Evolutionary conservation across 2,888 invertebrate genomes (phyloP), one percentile per base, ranked within the genome.

Genomic region (Cheilosia pagana): DNA sequence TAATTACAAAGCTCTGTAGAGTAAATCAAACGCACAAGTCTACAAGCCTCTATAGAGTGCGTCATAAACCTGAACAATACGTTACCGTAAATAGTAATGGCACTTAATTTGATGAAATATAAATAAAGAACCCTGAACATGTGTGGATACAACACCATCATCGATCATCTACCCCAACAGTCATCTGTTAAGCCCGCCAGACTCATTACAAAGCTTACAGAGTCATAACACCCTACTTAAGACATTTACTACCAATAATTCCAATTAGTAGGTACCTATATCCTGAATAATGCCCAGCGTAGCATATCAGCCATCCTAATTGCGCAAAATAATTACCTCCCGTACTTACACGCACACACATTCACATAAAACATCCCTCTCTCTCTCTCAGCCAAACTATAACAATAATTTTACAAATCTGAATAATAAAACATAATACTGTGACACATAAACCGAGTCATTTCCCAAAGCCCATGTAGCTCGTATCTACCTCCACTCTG

Each of bases 401-500:
- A 59, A 59, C 57, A 78, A 78, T 72, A 79, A 72, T 72, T 79
- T 65, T 63, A 52, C 25, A 72, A 59, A 79, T 79, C 71, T 63
- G 78, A 65, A 79, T 71, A 65, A 71, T 78, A 65, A 78, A 78
- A 63, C 68, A 70, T 55, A 70, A 41, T 31, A 59, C 25, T 45
- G 25, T 60, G 59, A 63, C 78, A 50, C 21, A 48, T 50, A 14
- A 70, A 31, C 55, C 19, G 53, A 74, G 16, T 39, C 19, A 35
- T 74, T 74, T 41, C 57, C 62, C n/a, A 53, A 16, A 62, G 28
- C 55, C 25, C 16, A 5, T 12, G 25, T 10, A 35, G n/a, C 55
- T 35, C 8, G 3, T 6, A 52, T n/a, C 43, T 16, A 28, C 43
- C n/a, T 28, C 45, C 25, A 57, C n/a, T 3, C 28, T 19, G 31